phyloP scores from a whole-genome alignment of 2,113 vertebrate genomes.

The Nymphicus hollandicus region DNA sequence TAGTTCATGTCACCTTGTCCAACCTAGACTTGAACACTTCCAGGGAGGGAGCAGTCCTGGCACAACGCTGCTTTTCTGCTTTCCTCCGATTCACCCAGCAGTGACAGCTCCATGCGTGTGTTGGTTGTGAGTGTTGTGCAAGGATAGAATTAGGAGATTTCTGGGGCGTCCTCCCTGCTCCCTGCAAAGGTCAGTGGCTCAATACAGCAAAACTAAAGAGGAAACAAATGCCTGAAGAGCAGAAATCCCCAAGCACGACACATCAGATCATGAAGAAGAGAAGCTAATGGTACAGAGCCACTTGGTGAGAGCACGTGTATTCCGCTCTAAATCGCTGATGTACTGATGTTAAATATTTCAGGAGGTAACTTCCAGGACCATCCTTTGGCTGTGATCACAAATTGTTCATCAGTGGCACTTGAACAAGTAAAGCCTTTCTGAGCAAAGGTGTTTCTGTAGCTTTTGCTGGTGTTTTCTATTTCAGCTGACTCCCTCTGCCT shows the following conservation, averaged over 20 bases:
- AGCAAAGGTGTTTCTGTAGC: not conserved
- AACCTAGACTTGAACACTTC: not conserved
- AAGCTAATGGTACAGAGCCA: not conserved
- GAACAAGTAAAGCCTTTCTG: not conserved
- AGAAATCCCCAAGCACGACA: not conserved
- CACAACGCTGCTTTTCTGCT: fast-evolving
- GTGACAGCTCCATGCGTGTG: fast-evolving
- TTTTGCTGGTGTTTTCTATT: slow-evolving; percentile 54
- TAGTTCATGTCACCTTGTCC: not conserved
- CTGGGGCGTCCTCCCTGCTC: not conserved
- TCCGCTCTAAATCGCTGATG: not conserved
- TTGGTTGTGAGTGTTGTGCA: not conserved
- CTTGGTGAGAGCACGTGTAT: not conserved
- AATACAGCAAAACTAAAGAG: not conserved
- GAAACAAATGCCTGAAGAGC: not conserved
- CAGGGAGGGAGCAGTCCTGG: not conserved
- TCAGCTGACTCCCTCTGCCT: slow-evolving; percentile 83
- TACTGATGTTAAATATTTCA: not conserved
- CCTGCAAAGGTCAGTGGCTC: not conserved
- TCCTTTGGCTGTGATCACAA: not conserved
- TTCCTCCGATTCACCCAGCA: not conserved
- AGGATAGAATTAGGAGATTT: not conserved
- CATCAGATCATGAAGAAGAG: not conserved
- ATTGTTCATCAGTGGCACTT: not conserved
- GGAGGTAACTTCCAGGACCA: not conserved